A percentile compares a stretch with the other conserved stretches of the same genome.
phyloP scores from a whole-genome alignment of 2,113 vertebrate genomes.

The Hystrix brachyura region DNA sequence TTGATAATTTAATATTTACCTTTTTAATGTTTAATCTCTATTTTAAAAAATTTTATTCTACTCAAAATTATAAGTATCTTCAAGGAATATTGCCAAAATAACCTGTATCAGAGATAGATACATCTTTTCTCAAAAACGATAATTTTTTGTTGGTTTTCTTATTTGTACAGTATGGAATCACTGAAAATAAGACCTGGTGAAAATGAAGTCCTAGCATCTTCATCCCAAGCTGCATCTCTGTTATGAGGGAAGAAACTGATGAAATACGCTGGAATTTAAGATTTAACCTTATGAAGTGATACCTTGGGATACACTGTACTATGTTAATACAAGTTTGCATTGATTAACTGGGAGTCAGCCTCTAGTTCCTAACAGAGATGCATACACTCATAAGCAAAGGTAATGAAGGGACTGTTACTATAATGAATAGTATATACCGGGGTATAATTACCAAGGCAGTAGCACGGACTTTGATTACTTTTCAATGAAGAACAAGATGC shows the following conservation, averaged over 20 bases:
- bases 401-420: conserved; percentile 41
- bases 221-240: background rate
- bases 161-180: background rate
- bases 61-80: background rate
- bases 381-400: conserved; percentile 32
- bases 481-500: conserved; percentile 73
- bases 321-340: background rate
- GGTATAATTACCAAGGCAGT: conserved; percentile 71
- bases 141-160: background rate
- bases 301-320: conserved; percentile 6
- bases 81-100: background rate
- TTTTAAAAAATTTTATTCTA: conserved; percentile 24
- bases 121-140: background rate
- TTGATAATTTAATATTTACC: background rate
- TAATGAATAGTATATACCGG: conserved; percentile 61
- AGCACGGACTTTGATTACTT: conserved; percentile 66
- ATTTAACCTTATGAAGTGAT: background rate
- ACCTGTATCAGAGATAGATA: background rate
- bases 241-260: background rate
- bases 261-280: background rate
- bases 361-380: conserved; percentile 59
- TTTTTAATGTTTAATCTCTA: too few species aligned
- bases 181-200: conserved; percentile 17
- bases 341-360: too few species aligned
- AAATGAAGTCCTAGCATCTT: background rate